These are phyloP conservation scores for Rhagium mordax DNA, from an alignment of 2,888 invertebrate species.

Conservation along the genomic window DNA sequence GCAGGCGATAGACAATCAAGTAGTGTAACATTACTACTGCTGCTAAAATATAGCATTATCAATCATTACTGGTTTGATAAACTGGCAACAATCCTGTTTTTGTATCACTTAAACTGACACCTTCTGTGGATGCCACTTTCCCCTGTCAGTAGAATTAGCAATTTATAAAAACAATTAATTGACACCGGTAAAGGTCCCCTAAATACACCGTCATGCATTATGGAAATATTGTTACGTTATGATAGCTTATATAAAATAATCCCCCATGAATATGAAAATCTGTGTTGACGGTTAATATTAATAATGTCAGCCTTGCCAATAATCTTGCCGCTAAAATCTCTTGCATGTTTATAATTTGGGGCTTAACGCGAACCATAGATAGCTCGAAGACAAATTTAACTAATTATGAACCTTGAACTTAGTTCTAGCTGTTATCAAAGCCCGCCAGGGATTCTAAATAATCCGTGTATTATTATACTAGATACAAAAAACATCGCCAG, in stretches of 20 bases:
- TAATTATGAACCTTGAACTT: neutral
- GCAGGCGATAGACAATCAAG: too few relatives aligned
- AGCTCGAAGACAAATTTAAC: neutral
- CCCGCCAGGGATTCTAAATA: neutral
- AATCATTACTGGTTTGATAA: too few relatives aligned
- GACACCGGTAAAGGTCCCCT: neutral
- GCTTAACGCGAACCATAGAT: neutral
- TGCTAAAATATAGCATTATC: too few relatives aligned
- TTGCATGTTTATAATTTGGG: neutral
- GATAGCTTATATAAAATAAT: neutral
- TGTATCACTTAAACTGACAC: too few relatives aligned
- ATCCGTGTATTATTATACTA: neutral
- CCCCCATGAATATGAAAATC: conserved; percentile 11
- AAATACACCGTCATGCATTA: neutral
- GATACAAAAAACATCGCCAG: neutral
- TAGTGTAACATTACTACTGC: too few relatives aligned
- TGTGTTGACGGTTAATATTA: conserved; percentile 9
- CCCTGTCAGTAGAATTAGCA: neutral
- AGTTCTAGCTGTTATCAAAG: neutral
- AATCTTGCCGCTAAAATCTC: neutral
- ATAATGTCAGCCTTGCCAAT: neutral
- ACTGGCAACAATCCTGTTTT: too few relatives aligned
- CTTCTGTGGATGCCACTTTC: too few relatives aligned
- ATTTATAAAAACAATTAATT: neutral
- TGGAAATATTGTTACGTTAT: neutral